phyloP scores from a whole-genome alignment of 2,888 invertebrate species.

The Agrilus cyanescens region DNA sequence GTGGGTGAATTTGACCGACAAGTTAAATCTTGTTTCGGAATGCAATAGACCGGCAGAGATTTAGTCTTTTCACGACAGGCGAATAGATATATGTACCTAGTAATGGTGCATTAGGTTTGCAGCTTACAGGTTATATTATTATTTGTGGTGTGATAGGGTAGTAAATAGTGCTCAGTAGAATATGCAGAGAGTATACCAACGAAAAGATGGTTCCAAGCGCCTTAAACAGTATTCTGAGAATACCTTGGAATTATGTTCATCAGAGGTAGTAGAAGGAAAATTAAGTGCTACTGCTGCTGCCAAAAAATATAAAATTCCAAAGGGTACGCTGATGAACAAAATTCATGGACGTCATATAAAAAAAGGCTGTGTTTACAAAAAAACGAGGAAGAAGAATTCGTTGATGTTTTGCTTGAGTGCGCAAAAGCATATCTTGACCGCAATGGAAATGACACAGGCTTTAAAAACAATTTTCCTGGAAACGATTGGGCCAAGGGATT shows the following conservation, averaged over 20 bases:
- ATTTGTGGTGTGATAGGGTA: too few relatives aligned
- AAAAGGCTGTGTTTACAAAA: slow-evolving; percentile 2
- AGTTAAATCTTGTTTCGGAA: too few relatives aligned
- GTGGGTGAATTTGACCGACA: too few relatives aligned
- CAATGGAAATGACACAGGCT: slow-evolving; percentile 1
- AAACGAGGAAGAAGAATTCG: slow-evolving; percentile 3
- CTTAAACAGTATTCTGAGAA: slow-evolving; percentile 4
- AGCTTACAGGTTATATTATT: too few relatives aligned
- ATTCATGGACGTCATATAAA: slow-evolving; percentile 2
- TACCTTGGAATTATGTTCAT: slow-evolving; percentile 1
- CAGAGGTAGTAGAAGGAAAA: slow-evolving; percentile 1
- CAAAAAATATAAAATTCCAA: slow-evolving; percentile 4
- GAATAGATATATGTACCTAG: too few relatives aligned
- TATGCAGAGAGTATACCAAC: background rate
- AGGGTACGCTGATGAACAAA: slow-evolving; percentile 5
- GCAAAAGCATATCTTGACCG: slow-evolving; percentile 3
- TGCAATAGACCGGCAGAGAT: too few relatives aligned
- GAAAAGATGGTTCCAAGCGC: slow-evolving; percentile 1
- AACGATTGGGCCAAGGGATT: slow-evolving; percentile 2
- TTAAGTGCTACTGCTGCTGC: too few relatives aligned
- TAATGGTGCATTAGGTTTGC: too few relatives aligned
- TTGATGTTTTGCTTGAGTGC: slow-evolving; percentile 2
- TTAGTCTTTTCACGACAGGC: too few relatives aligned
- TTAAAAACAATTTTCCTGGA: slow-evolving; percentile 5
- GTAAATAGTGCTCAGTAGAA: too few relatives aligned